phyloP scores from a whole-genome alignment of 2,888 invertebrate genomes.

The Clistopyga incitator region DNA sequence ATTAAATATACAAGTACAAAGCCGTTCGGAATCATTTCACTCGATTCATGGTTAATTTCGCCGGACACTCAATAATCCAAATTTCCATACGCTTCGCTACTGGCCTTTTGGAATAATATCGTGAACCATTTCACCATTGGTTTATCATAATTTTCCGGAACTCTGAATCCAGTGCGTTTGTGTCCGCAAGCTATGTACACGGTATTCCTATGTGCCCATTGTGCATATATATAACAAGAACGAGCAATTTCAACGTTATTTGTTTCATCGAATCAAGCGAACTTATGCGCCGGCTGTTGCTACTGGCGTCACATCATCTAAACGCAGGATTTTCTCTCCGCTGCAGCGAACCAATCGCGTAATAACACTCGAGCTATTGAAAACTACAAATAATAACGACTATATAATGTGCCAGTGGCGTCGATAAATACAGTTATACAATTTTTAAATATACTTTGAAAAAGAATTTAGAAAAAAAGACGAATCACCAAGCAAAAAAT shows the following conservation, averaged over 20 bases:
- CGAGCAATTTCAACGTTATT: constrained; percentile 38
- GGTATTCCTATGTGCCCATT: not conserved
- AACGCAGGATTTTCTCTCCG: constrained; percentile 24
- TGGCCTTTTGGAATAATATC: constrained; percentile 4
- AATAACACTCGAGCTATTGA: constrained; percentile 30
- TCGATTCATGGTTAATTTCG: constrained; percentile 32
- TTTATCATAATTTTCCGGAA: constrained; percentile 46
- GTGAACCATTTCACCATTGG: constrained; percentile 18
- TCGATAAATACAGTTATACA: constrained; percentile 2
- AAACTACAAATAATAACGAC: constrained; percentile 28
- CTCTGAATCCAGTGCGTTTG: constrained; percentile 2
- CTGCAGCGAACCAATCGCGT: constrained; percentile 12
- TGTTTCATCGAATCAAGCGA: constrained; percentile 54
- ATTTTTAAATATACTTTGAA: not conserved
- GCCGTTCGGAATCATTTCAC: constrained; percentile 15
- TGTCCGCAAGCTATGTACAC: not conserved
- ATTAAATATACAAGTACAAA: constrained; percentile 4
- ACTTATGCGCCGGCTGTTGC: constrained; percentile 34
- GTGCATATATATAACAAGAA: not conserved
- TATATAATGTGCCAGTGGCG: not conserved
- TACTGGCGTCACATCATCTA: constrained; percentile 13
- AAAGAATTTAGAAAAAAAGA: not conserved
- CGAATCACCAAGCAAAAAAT: constrained; percentile 5
- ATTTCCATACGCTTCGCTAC: not conserved
- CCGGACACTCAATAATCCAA: constrained; percentile 21